Base-by-base conservation (phyloP, 2,888 invertebrate genomes). In the Cheilosia variabilis region DNA sequence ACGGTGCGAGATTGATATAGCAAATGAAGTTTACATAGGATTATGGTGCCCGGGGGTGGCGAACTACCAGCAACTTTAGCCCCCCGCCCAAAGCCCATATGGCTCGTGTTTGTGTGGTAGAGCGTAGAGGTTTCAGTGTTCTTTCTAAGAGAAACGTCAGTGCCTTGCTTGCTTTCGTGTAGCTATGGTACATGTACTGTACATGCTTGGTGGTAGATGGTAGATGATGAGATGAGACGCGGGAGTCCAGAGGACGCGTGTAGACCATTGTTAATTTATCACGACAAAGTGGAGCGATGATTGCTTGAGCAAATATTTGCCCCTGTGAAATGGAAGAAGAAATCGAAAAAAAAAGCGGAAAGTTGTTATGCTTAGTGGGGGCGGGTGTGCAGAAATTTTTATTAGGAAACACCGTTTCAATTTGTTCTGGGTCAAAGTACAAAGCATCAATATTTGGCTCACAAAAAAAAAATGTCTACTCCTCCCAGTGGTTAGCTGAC, bases 21-120 rank as follows among this genome's bases (percentile, higher is more conserved):
- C 68, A 81, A 86, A 81, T 80, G 72, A 81, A 81, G 86, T 81
- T 86, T 86, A 86, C 86, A 81, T 58, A 81, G 86, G 80, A 86
- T 80, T 84, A 79, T 63, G 69, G 47, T 31, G 68, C 55, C 53
- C 53, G 37, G 53, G 78, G 79, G 63, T 43, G 65, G 68, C 24
- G 22, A 71, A 65, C 69, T 60, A 9, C 27, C 37, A 58, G 37
- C 43, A 41, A 41, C 66, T 68, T 55, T 27, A 69, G 62, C 9
- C 68, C 41, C 27, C 27, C 27, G 27, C 31, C 10, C n/a, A 52
- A 34, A 22, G 43, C 53, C 43, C 63, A 17, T 31, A 22, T 72
- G 17, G 43, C 50, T 24, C 52, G n/a, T 41, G 66, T 45, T 15
- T 45, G 71, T 52, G 15, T 68, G 17, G 57, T 45, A 57, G 19